Evolutionary conservation across 64 coral and sea anemone genomes (phyloP).

Genomic region (Dendrophyllia cribrosa): DNA sequence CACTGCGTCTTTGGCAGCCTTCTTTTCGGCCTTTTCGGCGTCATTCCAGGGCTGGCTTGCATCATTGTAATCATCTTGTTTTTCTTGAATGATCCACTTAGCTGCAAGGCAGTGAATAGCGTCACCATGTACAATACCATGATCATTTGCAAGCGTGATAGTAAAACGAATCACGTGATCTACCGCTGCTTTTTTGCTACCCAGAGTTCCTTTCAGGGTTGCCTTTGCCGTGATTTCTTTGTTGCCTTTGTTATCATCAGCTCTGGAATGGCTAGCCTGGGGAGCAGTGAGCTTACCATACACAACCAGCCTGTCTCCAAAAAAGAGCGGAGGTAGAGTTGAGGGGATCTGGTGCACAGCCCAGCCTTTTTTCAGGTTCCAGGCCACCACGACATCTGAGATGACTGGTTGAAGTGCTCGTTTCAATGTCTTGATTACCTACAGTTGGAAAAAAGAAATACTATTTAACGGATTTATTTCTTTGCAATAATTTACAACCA

Average conservation of each 20-base stretch:
- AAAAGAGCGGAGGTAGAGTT: slow-evolving; percentile 42
- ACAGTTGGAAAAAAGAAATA: too few relatives aligned
- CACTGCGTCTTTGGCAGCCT: background rate
- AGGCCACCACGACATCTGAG: slow-evolving; percentile 31
- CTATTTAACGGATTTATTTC: too few relatives aligned
- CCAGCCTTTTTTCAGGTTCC: slow-evolving; percentile 57
- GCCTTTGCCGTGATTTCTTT: too few relatives aligned
- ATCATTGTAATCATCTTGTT: background rate
- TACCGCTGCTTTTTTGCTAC: background rate
- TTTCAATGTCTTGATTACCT: slow-evolving; percentile 75
- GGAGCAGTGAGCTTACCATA: slow-evolving; percentile 51
- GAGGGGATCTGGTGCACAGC: slow-evolving; percentile 44
- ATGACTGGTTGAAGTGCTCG: slow-evolving; percentile 60
- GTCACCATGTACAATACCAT: background rate
- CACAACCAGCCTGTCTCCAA: slow-evolving; percentile 56
- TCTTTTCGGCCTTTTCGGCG: background rate
- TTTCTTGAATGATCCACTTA: slow-evolving; percentile 51
- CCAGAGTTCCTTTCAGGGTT: background rate
- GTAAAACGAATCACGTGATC: background rate
- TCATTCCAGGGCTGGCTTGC: too few relatives aligned
- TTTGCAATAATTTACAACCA: too few relatives aligned
- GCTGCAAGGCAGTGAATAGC: slow-evolving; percentile 50
- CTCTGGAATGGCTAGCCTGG: background rate
- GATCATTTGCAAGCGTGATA: background rate
- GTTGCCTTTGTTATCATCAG: too few relatives aligned